Evolutionary conservation across 2,113 vertebrate species (phyloP), one percentile per base, ranked within the genome.

Genomic region (Globicephala melas): DNA sequence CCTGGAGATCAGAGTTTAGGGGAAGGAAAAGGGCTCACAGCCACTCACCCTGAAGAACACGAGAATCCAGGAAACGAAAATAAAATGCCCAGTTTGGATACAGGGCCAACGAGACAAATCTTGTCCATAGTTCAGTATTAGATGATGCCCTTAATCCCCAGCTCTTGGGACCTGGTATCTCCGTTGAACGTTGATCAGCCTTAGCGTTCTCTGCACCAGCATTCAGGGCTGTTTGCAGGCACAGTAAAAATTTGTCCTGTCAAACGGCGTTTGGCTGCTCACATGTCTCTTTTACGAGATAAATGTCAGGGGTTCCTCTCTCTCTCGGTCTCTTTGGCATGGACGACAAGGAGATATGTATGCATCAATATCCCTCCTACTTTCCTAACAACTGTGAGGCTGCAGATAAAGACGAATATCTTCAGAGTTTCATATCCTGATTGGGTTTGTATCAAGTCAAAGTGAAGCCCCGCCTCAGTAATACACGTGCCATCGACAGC

Each of bases 201-300:
- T 70, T 93, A 0, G 0, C 6, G 60, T 1, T 94, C 70, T 33
- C 33, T 89, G 65, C 26, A 55, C 88, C 8, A 38, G 86, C 13
- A 20, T 92, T 84, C 63, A 83, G 77, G 70, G 31, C 73, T 82
- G 26, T 95, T 85, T 96, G 67, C 58, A 79, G 95, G 44, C 71
- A 44, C 26, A 63, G 77, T 95, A 96, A 97, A 96, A 97, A 96
- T 97, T 97, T 96, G 92, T 96, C 84, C 67, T 96, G 87, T 96
- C 96, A 80, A 89, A 91, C 18, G 20, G 62, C 96, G 88, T 97
- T 96, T 94, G 60, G 18, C 47, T 93, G 8, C 21, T 71, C 84
- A 55, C 88, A 93, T 68, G 83, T 97, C 96, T 98, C 97, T 70
- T 74, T 94, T 89, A 94, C 97, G 90, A 94, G 77, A 95, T 28